Conservation (phyloP, 1,140 invertebrate genomes). For the Eumeta japonica region DNA sequence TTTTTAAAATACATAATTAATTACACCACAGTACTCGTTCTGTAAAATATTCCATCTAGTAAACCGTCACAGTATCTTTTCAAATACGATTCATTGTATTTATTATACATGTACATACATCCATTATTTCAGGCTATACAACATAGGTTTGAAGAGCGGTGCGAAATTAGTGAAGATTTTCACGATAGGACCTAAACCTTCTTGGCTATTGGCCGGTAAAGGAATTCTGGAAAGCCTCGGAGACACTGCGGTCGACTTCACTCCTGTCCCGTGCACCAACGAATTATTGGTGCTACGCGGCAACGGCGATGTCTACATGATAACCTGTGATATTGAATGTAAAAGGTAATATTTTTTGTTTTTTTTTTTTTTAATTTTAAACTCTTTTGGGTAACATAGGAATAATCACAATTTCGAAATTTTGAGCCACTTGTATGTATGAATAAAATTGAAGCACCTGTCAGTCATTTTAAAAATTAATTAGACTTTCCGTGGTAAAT, state of each 20-base stretch:
- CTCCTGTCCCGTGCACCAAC: slow-evolving; percentile 70
- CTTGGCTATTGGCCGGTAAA: slow-evolving; percentile 46
- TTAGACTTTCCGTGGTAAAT: no score
- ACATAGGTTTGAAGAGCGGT: slow-evolving; percentile 35
- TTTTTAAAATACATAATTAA: no score
- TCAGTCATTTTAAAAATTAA: no score
- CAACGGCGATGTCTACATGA: slow-evolving; percentile 75
- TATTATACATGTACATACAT: no score
- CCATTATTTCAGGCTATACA: slow-evolving; percentile 58
- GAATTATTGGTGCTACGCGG: slow-evolving; percentile 78
- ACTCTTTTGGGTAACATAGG: slow-evolving; percentile 1
- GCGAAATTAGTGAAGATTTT: slow-evolving; percentile 57
- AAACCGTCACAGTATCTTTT: no score
- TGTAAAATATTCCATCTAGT: no score
- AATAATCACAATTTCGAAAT: no score
- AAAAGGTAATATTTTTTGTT: slow-evolving; percentile 54
- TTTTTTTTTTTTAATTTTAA: not conserved
- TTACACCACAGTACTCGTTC: no score
- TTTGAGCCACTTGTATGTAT: no score
- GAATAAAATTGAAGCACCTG: no score
- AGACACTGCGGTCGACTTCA: slow-evolving; percentile 81
- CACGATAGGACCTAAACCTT: slow-evolving; percentile 60
- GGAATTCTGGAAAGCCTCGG: slow-evolving; percentile 68
- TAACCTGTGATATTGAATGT: slow-evolving; percentile 59
- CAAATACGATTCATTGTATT: no score